Percentiles rank a stretch among this genome's conserved stretches.
phyloP scores from a whole-genome alignment of 2,888 invertebrate species.

The Lasius platythorax region DNA sequence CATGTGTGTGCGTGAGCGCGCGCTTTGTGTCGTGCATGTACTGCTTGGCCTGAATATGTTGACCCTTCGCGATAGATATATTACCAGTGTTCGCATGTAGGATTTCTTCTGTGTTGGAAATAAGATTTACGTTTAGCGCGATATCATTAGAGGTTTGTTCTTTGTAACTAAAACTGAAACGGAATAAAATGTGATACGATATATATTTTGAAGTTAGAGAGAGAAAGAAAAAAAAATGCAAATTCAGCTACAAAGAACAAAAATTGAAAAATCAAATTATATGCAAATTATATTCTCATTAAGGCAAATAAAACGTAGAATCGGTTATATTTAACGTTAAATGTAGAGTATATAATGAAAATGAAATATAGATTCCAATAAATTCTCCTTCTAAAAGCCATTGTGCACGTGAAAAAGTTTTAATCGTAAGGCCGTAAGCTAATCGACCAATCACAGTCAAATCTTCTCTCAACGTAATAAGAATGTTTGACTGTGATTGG shows the following conservation, averaged over 20 bases:
- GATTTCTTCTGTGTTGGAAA: background rate
- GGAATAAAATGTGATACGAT: too few species aligned
- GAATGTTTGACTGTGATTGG: background rate
- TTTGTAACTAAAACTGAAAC: background rate
- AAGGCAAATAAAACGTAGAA: background rate
- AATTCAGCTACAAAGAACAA: too few species aligned
- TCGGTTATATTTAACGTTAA: background rate
- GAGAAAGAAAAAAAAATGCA: too few species aligned
- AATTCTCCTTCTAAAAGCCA: background rate
- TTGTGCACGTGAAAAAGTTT: background rate
- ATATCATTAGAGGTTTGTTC: background rate
- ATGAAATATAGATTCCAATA: background rate
- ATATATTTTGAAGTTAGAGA: too few species aligned
- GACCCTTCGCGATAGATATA: conserved; percentile 52
- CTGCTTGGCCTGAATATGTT: conserved; percentile 72
- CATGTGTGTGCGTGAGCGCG: conserved; percentile 55
- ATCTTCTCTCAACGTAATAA: background rate
- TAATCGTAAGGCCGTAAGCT: background rate
- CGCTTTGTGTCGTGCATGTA: conserved; percentile 60
- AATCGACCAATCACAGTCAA: background rate
- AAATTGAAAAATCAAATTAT: background rate
- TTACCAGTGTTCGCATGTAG: conserved; percentile 48
- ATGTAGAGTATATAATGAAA: background rate
- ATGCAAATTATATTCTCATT: too few species aligned
- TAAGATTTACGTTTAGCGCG: background rate